These are phyloP conservation scores for Asbolus verrucosus DNA, from an alignment of 1,140 invertebrate genomes.

Conservation along the genomic window DNA sequence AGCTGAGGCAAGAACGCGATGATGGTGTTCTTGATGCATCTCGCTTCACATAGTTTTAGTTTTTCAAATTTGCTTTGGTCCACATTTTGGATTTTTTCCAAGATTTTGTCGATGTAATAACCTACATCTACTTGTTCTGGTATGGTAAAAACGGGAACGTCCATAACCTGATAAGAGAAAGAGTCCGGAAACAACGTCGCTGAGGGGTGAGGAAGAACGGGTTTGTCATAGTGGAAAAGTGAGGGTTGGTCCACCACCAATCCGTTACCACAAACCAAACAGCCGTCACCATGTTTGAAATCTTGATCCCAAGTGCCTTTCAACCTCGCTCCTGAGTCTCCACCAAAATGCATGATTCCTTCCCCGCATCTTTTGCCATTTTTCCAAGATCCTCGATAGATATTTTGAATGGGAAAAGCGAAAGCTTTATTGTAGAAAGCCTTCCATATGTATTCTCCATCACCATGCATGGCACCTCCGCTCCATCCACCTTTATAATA, in stretches of 20 bases:
- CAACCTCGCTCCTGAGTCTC: constrained; percentile 67
- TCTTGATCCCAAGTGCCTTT: constrained; percentile 69
- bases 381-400: constrained; percentile 69
- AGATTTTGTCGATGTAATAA: constrained; percentile 50
- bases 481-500: constrained; percentile 70
- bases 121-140: constrained; percentile 53
- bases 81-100: not conserved
- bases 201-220: constrained; percentile 44
- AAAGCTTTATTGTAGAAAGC: constrained; percentile 67
- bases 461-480: constrained; percentile 69
- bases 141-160: constrained; percentile 55
- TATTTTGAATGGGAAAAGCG: constrained; percentile 66
- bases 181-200: not conserved
- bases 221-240: constrained; percentile 68
- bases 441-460: constrained; percentile 70
- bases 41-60: constrained; percentile 62
- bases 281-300: constrained; percentile 69
- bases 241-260: constrained; percentile 66
- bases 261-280: constrained; percentile 69
- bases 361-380: constrained; percentile 67
- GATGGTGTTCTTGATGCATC: constrained; percentile 64
- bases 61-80: constrained; percentile 1
- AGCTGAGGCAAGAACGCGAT: constrained; percentile 65
- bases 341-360: constrained; percentile 68
- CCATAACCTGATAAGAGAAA: not conserved